Base-by-base conservation (phyloP, 2,888 invertebrate species). In the Plusia festucae region DNA sequence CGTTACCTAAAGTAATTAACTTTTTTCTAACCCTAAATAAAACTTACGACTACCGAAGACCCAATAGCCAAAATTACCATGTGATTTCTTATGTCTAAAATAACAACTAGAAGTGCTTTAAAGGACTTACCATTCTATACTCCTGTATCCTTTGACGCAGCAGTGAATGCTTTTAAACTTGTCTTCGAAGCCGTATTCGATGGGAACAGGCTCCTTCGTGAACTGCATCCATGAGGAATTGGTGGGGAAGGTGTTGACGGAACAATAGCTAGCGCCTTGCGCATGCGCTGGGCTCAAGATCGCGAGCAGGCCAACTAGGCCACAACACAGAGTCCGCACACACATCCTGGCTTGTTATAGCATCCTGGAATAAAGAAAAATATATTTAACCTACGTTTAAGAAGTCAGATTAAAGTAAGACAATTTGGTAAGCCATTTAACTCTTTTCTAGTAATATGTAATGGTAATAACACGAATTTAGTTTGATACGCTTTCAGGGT, bases 141-240 rank as follows among this genome's bases (percentile, higher is more conserved):
- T 97, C 70, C 97, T 93, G 87, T 97, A 97, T 72, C 97, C 97
- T 83, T 97, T 96, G 60, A 97, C 96, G 87, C 97, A 97, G 90
- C 97, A 97, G 87, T 97, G 97, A 53, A 97, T 96, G 72, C 97
- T 97, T 88, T 97, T 97, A 93, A 97, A 97, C 70, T 96, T 95
- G 65, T 96, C 96, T 66, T 96, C 95, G 79, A 97, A 96, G 13
- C 97, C 97, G 87, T 96, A 97, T 82, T 97, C 97, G 75, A 92
- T 92, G 13, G 95, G 94, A 66, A 96, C 96, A 6, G 97, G 96
- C 82, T 97, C 97, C 85, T 97, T 97, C 68, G 97, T 97, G 90
- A 97, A 97, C 85, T 97, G 96, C 95, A 97, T 95, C 79, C 95
- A 95, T n/a, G 96, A 94, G n/a, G 95, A 92, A 82, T 96, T 95